Evolutionary conservation across 2,113 vertebrate species (phyloP).

Genomic region (Eretmodus cyanostictus): DNA sequence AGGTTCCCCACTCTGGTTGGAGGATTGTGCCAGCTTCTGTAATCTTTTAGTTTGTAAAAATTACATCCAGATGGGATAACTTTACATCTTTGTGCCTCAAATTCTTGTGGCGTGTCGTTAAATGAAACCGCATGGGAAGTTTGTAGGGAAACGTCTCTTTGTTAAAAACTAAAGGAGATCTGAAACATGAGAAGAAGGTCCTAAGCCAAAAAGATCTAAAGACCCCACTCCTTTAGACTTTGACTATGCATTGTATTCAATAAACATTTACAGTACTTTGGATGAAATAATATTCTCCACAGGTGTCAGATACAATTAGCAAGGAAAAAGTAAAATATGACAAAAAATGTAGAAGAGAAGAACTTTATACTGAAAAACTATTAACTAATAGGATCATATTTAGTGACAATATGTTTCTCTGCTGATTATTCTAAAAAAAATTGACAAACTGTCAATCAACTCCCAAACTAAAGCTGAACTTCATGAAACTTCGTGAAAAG

Average conservation of each 20-base stretch:
- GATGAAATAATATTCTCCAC: neutral
- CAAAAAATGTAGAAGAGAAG: neutral
- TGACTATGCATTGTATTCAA: neutral
- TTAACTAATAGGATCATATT: neutral
- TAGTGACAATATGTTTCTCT: neutral
- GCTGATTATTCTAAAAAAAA: neutral
- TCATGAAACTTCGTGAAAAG: rapidly evolving
- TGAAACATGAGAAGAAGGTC: neutral
- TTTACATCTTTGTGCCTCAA: neutral
- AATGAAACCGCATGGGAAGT: neutral
- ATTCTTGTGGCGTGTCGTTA: neutral
- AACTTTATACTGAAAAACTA: neutral
- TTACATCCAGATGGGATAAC: neutral
- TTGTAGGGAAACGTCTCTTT: neutral
- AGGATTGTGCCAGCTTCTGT: neutral
- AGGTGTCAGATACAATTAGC: neutral
- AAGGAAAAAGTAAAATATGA: neutral
- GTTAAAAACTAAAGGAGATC: neutral
- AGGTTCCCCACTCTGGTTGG: neutral
- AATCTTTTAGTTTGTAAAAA: neutral
- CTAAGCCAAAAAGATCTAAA: neutral
- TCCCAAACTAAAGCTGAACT: neutral
- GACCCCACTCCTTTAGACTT: neutral
- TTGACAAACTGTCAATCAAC: neutral
- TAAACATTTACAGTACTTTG: neutral